Base-by-base conservation (phyloP, 2,113 vertebrate genomes). In the Numida meleagris region DNA sequence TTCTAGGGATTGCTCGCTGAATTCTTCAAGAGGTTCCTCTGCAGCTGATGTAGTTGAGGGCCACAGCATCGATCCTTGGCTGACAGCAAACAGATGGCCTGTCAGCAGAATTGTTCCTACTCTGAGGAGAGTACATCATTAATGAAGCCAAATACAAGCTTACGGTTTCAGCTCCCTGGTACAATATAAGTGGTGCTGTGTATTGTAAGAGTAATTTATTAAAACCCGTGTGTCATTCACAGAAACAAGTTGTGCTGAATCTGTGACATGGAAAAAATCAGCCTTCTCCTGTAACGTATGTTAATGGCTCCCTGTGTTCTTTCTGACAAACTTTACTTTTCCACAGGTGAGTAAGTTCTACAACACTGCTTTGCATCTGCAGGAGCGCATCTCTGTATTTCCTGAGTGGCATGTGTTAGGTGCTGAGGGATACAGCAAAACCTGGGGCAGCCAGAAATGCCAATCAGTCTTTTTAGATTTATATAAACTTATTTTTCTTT, bases 41-140 rank as follows among this genome's bases (percentile, higher is more conserved):
- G 88, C 59, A 88, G 83, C n/a, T 88, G 78, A 81, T 68, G 84
- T 62, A 86, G 53, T 68, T 74, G 86, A 92, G 57, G 85, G 87
- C 71, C 90, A 86, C 9, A 33, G 65, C 74, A 94, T 97, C 1
- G 91, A 87, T 96, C 95, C 78, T 36, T 92, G 33, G 71, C 65
- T 95, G 95, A 89, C 93, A 96, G 84, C 86, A 96, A 93, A 96
- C 97, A 97, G 97, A 95, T 97, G 96, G 93, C 12, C 88, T 97
- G 95, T 93, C 96, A 97, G 89, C 78, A 91, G 88, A 33, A 43
- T 36, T 73, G 46, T 94, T 95, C 85, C 89, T 94, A 79, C 82
- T 81, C 96, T 78, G 85, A 74, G 17, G 88, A 88, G 88, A 74
- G 80, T 93, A 19, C 93, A 85, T 95, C 93, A 95, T 94, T 96